Percentiles rank a stretch among this genome's conserved stretches.
Conservation (phyloP, 2,113 vertebrate species). For the Brachionichthys hirsutus region DNA sequence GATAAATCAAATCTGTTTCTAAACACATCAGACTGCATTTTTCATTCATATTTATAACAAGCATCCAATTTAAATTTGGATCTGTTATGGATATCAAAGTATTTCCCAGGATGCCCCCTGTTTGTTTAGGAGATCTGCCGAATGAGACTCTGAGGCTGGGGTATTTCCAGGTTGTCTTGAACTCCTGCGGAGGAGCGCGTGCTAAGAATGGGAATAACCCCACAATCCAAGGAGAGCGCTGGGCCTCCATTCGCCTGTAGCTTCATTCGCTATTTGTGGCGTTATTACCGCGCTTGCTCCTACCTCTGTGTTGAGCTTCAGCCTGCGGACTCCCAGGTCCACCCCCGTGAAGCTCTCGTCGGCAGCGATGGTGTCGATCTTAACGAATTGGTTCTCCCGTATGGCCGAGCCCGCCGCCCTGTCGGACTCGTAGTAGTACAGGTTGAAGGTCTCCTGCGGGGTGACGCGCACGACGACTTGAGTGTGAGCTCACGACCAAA, state of each 20-base stretch:
- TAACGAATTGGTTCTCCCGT: conserved; percentile 90
- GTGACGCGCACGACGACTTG: not conserved
- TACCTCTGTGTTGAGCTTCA: conserved; percentile 93
- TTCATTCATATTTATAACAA: too few species aligned
- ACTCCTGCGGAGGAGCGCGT: conserved; percentile 11
- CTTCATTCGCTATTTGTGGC: not conserved
- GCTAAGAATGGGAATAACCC: conserved; percentile 8
- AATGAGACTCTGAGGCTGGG: not conserved
- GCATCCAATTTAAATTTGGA: conserved; percentile 9
- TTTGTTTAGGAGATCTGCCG: conserved; percentile 19
- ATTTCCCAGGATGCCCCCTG: conserved; percentile 27
- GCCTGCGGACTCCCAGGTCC: conserved; percentile 90
- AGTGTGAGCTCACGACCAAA: not conserved
- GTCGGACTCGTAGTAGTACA: conserved; percentile 93
- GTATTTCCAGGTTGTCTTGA: conserved; percentile 16
- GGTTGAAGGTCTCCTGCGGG: conserved; percentile 90
- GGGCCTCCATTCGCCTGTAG: not conserved
- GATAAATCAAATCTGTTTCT: too few species aligned
- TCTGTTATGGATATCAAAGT: conserved; percentile 32
- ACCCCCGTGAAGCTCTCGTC: conserved; percentile 96
- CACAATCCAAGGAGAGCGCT: not conserved
- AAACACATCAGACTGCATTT: too few species aligned
- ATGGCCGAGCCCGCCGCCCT: conserved; percentile 85
- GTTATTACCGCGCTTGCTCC: not conserved
- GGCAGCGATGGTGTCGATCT: conserved; percentile 95